phyloP scores from a whole-genome alignment of 2,113 vertebrate species.

The Erinaceus europaeus region DNA sequence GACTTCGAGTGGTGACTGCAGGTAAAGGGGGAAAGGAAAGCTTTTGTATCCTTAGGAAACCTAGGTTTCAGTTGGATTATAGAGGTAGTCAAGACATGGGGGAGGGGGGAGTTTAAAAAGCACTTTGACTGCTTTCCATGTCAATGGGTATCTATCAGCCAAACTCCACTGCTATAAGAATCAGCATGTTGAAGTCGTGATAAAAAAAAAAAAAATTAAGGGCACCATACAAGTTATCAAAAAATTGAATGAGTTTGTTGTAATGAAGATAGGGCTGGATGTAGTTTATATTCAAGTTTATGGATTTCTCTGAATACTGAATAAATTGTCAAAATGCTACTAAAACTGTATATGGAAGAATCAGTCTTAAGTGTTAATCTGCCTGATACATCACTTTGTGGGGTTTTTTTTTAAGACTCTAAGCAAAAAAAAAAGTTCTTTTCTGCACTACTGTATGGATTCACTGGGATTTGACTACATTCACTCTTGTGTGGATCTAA shows the following conservation, averaged over 20 bases:
- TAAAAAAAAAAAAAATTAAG: slow-evolving; percentile 37
- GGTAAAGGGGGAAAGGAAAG: slow-evolving; percentile 77
- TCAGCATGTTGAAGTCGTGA: slow-evolving; percentile 60
- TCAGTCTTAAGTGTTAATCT: background rate
- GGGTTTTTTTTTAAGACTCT: background rate
- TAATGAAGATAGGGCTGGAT: slow-evolving; percentile 34
- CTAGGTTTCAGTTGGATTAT: slow-evolving; percentile 69
- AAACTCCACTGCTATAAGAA: slow-evolving; percentile 57
- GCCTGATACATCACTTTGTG: slow-evolving; percentile 9
- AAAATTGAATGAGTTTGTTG: slow-evolving; percentile 41
- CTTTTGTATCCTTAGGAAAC: slow-evolving; percentile 81
- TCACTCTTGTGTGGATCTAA: background rate
- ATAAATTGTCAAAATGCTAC: slow-evolving; percentile 64
- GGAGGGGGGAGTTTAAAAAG: slow-evolving; percentile 77
- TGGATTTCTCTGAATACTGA: slow-evolving; percentile 44
- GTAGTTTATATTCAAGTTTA: slow-evolving; percentile 46
- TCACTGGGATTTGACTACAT: slow-evolving; percentile 17
- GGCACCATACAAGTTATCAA: slow-evolving; percentile 28
- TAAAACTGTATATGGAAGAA: slow-evolving; percentile 5
- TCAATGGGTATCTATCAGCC: slow-evolving; percentile 75
- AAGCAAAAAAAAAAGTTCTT: slow-evolving; percentile 43
- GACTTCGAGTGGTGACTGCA: slow-evolving; percentile 79
- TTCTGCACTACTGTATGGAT: background rate
- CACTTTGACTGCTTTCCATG: slow-evolving; percentile 77
- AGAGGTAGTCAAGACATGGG: slow-evolving; percentile 71